phyloP scores from a whole-genome alignment of 2,888 invertebrate species.

The Drosophila testacea region DNA sequence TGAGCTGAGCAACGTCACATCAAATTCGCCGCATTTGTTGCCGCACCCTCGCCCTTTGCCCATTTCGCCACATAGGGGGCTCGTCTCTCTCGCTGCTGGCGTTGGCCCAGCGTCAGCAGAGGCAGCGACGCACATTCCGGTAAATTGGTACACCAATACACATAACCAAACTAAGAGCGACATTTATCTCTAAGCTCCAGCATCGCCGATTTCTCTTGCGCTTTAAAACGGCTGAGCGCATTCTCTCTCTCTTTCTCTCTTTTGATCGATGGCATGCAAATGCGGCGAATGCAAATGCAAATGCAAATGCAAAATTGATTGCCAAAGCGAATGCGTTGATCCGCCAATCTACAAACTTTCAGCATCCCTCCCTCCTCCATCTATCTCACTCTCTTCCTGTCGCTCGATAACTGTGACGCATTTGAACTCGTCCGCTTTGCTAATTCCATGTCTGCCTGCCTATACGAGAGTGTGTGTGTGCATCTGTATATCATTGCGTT shows the following conservation, averaged over 20 bases:
- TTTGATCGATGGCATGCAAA: conserved; percentile 46
- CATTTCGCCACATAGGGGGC: conserved; percentile 64
- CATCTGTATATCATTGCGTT: conserved; percentile 47
- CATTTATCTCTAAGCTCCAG: conserved; percentile 37
- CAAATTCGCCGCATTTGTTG: conserved; percentile 40
- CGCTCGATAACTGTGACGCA: conserved; percentile 58
- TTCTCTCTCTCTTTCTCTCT: conserved; percentile 4
- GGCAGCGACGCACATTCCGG: conserved; percentile 46
- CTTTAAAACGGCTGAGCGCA: conserved; percentile 18
- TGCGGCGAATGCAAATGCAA: conserved; percentile 41
- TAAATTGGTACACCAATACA: conserved; percentile 24
- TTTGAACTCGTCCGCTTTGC: conserved; percentile 57
- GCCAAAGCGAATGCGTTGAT: conserved; percentile 57
- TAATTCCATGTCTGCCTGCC: conserved; percentile 28
- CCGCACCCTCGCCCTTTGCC: conserved; percentile 44
- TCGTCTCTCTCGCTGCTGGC: conserved; percentile 54
- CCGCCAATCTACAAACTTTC: conserved; percentile 29
- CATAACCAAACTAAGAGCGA: conserved; percentile 44
- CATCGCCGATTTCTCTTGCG: conserved; percentile 34
- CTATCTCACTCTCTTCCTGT: not conserved
- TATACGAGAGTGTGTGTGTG: conserved; percentile 8
- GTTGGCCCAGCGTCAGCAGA: conserved; percentile 39
- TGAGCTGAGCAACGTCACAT: conserved; percentile 37
- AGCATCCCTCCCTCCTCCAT: conserved; percentile 2
- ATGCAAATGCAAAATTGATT: conserved; percentile 53